Base-by-base conservation (phyloP, 2,113 vertebrate genomes). In the Phodopus roborovskii region DNA sequence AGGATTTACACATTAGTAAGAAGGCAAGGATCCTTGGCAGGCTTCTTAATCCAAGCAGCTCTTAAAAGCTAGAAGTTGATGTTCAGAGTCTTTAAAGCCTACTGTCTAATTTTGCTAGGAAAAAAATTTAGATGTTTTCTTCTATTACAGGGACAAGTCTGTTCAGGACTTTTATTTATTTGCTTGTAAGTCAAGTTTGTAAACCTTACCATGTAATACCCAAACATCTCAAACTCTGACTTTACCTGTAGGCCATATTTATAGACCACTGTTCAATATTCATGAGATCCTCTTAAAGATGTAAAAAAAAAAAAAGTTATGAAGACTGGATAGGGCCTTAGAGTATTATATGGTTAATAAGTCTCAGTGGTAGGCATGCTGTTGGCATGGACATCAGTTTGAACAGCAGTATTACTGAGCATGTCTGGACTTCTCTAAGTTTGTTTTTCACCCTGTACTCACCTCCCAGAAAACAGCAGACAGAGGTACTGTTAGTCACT, bases 401-500 rank as follows among this genome's bases (percentile, higher is more conserved):
- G 71, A 66, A 30, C 3, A 17, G 36, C 3, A 50, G 28, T 26
- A 58, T 58, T 62, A 42, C 12, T 7, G 4, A 88, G 28, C 24
- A n/a, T 11, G 39, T 36, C 22, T 9, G 7, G 11, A 39, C 4
- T 83, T 87, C 36, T 30, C 1, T 5, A n/a, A 2, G 42, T n/a
- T 30, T 77, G n/a, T 6, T 42, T 3, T 19, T 56, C 68, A 5
- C 5, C 45, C 56, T 28, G 5, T 20, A 7, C 0, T 28, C 6
- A 1, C 36, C 24, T 81, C 58, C 45, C 81, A 50, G 33, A 62
- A 24, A 42, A 45, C 0, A 36, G 5, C 6, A 68, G 30, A 68
- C 0, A 28, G 3, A 6, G 50, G 17, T 4, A 20, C 39, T 3
- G 1, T 33, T 53, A 19, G 9, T 20, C 50, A 4, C 26, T 12